Conservation (phyloP, 1,140 invertebrate genomes). For the Achroia grisella region DNA sequence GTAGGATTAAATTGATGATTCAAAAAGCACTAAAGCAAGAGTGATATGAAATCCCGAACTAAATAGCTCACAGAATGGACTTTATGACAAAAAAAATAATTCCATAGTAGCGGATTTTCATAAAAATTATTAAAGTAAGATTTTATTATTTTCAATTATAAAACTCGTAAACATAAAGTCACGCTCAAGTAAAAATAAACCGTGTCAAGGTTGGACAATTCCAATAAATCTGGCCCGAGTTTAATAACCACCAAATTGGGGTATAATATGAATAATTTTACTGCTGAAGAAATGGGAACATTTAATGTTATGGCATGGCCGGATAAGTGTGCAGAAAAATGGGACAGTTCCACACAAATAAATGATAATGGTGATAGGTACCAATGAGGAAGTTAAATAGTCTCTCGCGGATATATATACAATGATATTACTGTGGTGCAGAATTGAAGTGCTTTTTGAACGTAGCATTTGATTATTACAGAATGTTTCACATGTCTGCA, state of each 20-base stretch:
- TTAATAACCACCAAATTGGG: conserved; percentile 3
- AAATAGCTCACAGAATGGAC: too few species aligned
- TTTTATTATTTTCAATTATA: too few species aligned
- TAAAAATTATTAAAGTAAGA: too few species aligned
- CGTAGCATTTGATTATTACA: too few species aligned
- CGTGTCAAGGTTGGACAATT: neutral
- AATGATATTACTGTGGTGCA: neutral
- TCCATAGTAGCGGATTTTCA: too few species aligned
- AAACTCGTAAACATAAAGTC: too few species aligned
- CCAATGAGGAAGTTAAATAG: conserved; percentile 20
- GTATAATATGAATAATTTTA: conserved; percentile 5
- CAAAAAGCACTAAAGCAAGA: too few species aligned
- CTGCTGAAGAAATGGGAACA: neutral
- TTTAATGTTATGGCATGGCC: conserved; percentile 1
- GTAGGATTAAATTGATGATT: too few species aligned
- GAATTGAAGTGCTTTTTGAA: neutral
- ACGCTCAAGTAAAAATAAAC: too few species aligned
- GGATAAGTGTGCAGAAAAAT: conserved; percentile 5
- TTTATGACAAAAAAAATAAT: too few species aligned
- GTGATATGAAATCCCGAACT: too few species aligned
- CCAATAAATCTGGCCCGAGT: neutral
- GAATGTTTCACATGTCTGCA: too few species aligned
- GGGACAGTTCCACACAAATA: conserved; percentile 11
- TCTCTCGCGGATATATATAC: conserved; percentile 1
- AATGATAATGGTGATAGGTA: conserved; percentile 23